phyloP scores from a whole-genome alignment of 2,113 vertebrate genomes.

The Antechinus stuartii region DNA sequence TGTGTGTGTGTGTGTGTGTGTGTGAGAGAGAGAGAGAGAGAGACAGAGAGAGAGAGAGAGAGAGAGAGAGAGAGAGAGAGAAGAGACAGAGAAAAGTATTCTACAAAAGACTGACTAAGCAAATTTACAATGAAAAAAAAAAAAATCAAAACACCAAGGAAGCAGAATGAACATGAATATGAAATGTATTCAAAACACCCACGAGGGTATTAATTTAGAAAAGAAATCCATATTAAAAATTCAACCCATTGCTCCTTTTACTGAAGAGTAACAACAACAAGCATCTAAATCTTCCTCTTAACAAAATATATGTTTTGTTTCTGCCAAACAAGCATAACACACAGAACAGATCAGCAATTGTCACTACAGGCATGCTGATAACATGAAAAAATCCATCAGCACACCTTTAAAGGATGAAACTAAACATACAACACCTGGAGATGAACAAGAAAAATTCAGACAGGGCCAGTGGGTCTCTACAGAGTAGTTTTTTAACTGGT shows the following conservation, averaged over 20 bases:
- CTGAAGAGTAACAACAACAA: constrained; percentile 27
- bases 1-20: not conserved
- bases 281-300: constrained; percentile 20
- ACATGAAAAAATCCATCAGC: constrained; percentile 26
- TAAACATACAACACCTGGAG: constrained; percentile 67
- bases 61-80: no score
- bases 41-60: no score
- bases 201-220: not conserved
- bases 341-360: constrained; percentile 42
- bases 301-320: constrained; percentile 19
- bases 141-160: constrained; percentile 72
- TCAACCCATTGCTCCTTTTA: constrained; percentile 45
- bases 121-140: constrained; percentile 79
- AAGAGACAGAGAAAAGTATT: constrained; percentile 60
- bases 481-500: constrained; percentile 73
- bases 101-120: constrained; percentile 78
- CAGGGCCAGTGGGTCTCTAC: constrained; percentile 40
- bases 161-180: constrained; percentile 60
- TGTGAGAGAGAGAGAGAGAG: no score
- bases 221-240: not conserved
- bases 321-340: constrained; percentile 10
- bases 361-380: constrained; percentile 40
- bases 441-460: constrained; percentile 57
- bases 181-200: constrained; percentile 52
- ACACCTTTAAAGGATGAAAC: constrained; percentile 43